Percentiles rank a stretch among this genome's conserved stretches.
Conservation (phyloP, 2,797 vertebrate genomes). For the Anguilla marmorata region DNA sequence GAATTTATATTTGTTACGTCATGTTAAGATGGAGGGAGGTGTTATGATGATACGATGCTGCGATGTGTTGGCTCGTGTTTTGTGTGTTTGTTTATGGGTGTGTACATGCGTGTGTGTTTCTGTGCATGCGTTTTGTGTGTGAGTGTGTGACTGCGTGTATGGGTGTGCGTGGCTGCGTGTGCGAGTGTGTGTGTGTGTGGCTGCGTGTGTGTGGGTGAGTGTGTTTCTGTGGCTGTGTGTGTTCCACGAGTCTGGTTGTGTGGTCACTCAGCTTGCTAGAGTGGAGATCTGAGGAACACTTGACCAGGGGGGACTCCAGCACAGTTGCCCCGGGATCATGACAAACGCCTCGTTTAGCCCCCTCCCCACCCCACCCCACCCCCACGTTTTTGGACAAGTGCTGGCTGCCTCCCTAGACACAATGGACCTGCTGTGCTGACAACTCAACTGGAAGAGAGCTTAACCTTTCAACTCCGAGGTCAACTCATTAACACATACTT, state of each 20-base stretch:
- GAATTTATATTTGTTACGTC: neutral
- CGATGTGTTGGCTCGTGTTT: neutral
- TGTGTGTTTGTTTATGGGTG: neutral
- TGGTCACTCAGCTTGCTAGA: slow-evolving; percentile 45
- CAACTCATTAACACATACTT: slow-evolving; percentile 69
- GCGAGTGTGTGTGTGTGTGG: slow-evolving; percentile 1
- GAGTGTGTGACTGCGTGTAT: neutral
- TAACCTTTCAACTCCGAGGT: slow-evolving; percentile 72
- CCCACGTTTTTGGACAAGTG: slow-evolving; percentile 44
- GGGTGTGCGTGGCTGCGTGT: slow-evolving; percentile 21
- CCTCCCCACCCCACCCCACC: slow-evolving; percentile 30
- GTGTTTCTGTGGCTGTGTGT: slow-evolving; percentile 28
- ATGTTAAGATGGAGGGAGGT: neutral
- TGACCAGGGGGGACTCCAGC: slow-evolving; percentile 53
- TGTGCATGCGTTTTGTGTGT: neutral
- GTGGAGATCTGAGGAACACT: slow-evolving; percentile 61
- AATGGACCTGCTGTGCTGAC: slow-evolving; percentile 75
- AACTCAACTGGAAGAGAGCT: slow-evolving; percentile 77
- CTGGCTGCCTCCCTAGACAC: slow-evolving; percentile 62
- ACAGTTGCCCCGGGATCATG: slow-evolving; percentile 55
- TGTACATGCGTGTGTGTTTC: slow-evolving; percentile 16
- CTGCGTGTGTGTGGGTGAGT: slow-evolving; percentile 1
- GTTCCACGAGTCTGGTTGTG: slow-evolving; percentile 27
- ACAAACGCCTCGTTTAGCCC: slow-evolving; percentile 64
- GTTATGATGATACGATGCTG: neutral